Conservation (phyloP, 1,140 invertebrate genomes). For the Pissodes strobi region DNA sequence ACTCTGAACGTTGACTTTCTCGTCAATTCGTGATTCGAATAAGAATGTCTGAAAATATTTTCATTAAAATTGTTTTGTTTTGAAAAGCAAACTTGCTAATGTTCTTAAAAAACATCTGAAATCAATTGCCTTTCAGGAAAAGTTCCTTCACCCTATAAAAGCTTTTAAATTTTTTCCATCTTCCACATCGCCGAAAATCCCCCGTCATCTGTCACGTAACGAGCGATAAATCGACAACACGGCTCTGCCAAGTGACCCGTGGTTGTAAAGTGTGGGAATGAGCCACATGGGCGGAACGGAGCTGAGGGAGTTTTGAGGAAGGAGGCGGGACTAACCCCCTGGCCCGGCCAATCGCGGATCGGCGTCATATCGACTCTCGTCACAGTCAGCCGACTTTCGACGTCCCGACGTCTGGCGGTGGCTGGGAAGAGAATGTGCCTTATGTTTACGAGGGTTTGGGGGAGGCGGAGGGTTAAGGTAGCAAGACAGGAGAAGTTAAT, state of each 20-base stretch:
- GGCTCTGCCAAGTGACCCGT: constrained; percentile 37
- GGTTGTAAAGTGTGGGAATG: constrained; percentile 37
- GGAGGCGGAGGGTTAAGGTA: constrained; percentile 7
- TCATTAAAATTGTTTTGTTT: too few species aligned
- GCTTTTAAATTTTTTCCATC: too few species aligned
- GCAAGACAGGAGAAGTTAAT: constrained; percentile 35
- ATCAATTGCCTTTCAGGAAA: too few species aligned
- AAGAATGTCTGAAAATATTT: too few species aligned
- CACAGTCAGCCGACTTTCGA: constrained; percentile 36
- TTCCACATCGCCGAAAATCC: too few species aligned
- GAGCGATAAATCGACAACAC: constrained; percentile 36
- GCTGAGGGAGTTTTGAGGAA: background rate
- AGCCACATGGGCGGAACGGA: constrained; percentile 32
- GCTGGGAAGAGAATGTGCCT: constrained; percentile 19
- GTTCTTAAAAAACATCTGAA: too few species aligned
- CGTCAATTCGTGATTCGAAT: too few species aligned
- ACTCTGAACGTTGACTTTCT: too few species aligned
- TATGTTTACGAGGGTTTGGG: constrained; percentile 10
- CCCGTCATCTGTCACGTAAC: constrained; percentile 30
- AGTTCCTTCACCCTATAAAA: too few species aligned
- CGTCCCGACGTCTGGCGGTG: constrained; percentile 30
- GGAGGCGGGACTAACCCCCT: constrained; percentile 25
- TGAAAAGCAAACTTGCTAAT: too few species aligned
- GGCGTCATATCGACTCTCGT: constrained; percentile 27
- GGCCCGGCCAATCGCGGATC: constrained; percentile 11